Evolutionary conservation across 1,140 invertebrate species (phyloP).

Genomic region (Tetranychus urticae): DNA sequence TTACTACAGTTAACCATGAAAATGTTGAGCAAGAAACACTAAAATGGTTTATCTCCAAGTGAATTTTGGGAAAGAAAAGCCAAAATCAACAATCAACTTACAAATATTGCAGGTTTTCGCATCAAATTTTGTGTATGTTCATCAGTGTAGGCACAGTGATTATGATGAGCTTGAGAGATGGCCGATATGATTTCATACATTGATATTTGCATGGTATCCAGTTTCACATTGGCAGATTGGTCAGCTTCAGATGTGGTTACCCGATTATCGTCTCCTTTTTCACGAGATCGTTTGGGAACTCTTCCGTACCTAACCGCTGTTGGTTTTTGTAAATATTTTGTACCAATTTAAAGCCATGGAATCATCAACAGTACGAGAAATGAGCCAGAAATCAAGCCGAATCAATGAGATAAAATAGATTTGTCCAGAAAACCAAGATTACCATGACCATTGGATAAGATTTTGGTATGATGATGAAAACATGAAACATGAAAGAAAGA

Average conservation of each 20-base stretch:
- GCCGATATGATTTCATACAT: slow-evolving; percentile 64
- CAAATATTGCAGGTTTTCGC: slow-evolving; percentile 41
- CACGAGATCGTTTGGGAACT: slow-evolving; percentile 72
- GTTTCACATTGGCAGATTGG: slow-evolving; percentile 17
- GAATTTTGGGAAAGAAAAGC: too few relatives aligned
- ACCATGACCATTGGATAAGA: too few relatives aligned
- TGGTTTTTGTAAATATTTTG: not conserved
- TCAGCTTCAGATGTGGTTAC: slow-evolving; percentile 18
- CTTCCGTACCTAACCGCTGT: slow-evolving; percentile 81
- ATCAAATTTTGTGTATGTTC: slow-evolving; percentile 44
- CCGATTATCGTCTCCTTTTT: slow-evolving; percentile 34
- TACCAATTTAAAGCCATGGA: too few relatives aligned
- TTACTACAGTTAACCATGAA: too few relatives aligned
- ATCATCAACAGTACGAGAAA: too few relatives aligned
- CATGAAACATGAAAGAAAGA: too few relatives aligned
- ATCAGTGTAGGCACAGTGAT: slow-evolving; percentile 69
- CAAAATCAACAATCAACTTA: slow-evolving; percentile 19
- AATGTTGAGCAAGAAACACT: too few relatives aligned
- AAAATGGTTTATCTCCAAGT: too few relatives aligned
- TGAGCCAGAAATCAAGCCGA: too few relatives aligned
- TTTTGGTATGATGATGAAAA: too few relatives aligned
- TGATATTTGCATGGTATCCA: slow-evolving; percentile 25
- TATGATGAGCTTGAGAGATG: slow-evolving; percentile 67
- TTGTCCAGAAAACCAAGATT: too few relatives aligned
- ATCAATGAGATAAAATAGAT: too few relatives aligned